Evolutionary conservation across 2,888 invertebrate species (phyloP).

Genomic region (Helobdella robusta): DNA sequence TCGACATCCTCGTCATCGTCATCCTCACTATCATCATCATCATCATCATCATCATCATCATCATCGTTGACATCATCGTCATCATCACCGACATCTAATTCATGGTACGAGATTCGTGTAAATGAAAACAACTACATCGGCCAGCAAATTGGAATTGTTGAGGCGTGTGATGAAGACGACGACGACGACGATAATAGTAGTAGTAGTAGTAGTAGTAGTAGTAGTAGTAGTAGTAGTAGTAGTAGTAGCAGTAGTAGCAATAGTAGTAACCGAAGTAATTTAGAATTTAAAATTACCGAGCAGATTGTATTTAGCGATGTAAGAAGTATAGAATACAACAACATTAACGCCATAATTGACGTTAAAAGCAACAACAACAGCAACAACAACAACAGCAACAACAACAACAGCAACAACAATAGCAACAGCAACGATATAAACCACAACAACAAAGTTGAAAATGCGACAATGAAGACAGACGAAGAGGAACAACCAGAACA

Average conservation of each 20-base stretch:
- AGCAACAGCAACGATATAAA: too few relatives aligned
- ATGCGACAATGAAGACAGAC: too few relatives aligned
- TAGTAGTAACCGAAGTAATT: too few relatives aligned
- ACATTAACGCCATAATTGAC: neutral
- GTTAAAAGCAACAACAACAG: neutral
- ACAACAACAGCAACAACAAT: neutral
- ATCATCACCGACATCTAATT: conserved; percentile 1
- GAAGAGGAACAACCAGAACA: too few relatives aligned
- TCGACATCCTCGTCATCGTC: neutral
- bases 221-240: too few relatives aligned
- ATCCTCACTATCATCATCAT: neutral
- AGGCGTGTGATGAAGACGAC: conserved; percentile 20
- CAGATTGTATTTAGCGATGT: too few relatives aligned
- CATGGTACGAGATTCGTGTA: neutral
- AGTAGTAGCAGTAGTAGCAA: too few relatives aligned
- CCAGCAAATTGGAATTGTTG: neutral
- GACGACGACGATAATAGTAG: neutral
- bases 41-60: conserved; percentile 2
- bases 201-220: neutral
- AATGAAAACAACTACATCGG: neutral
- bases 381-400: neutral
- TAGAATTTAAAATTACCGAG: too few relatives aligned
- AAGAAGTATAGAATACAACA: neutral
- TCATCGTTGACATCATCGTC: conserved; percentile 4
- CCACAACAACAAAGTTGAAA: too few relatives aligned